Conservation (phyloP, 2,888 invertebrate species). For the Himalopsyche japonica region DNA sequence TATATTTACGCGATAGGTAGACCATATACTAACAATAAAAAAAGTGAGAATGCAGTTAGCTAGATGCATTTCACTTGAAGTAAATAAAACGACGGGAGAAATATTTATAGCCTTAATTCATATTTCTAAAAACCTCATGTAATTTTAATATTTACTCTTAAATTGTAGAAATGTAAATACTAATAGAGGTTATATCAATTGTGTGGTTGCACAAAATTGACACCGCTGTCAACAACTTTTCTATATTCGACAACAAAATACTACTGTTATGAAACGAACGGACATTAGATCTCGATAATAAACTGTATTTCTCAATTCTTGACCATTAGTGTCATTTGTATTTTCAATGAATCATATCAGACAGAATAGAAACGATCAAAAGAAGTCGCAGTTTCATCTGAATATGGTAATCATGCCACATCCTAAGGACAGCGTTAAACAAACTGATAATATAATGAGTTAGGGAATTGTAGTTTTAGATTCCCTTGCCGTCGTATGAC, state of each 20-base stretch:
- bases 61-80: background rate
- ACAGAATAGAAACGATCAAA: background rate
- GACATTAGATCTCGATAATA: background rate
- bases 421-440: constrained; percentile 6
- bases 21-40: background rate
- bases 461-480: background rate
- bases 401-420: constrained; percentile 37
- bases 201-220: background rate
- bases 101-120: too few relatives aligned
- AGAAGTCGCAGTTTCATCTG: constrained; percentile 12
- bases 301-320: constrained; percentile 1
- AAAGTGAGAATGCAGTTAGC: background rate
- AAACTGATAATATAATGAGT: background rate
- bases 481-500: background rate
- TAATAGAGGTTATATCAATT: background rate
- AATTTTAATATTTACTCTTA: too few relatives aligned
- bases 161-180: background rate
- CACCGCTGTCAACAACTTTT: background rate
- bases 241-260: background rate
- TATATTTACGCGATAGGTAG: background rate
- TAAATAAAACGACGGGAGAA: background rate
- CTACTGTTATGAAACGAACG: background rate
- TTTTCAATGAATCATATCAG: background rate
- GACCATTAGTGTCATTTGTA: background rate
- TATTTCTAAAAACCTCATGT: too few relatives aligned